Base-by-base conservation (phyloP, 2,113 vertebrate genomes). In the Menura novaehollandiae region DNA sequence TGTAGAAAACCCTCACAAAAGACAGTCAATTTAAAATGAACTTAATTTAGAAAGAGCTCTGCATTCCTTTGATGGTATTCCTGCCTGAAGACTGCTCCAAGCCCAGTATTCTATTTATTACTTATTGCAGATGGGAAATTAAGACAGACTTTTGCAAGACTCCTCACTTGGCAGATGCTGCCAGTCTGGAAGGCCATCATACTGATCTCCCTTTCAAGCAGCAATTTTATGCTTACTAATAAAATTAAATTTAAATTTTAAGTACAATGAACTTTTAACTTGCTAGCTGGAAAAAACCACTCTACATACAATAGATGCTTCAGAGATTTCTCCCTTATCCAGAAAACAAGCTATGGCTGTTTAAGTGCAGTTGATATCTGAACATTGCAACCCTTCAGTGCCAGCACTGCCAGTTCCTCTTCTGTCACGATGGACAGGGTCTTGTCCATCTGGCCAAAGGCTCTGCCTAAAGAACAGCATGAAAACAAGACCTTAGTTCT, bases 121-220 rank as follows among this genome's bases (percentile, higher is more conserved):
- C 94, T 93, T 93, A 30, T 43, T 96, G 90, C 93, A 94, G 95
- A 96, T 95, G 79, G 88, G 92, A 96, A 93, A 94, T 93, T 86
- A 95, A 95, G 88, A 72, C 72, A 88, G 46, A 63, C 68, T 96
- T 94, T 84, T 92, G 51, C 82, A 93, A 90, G 78, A 73, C 71
- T 95, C 78, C 51, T 91, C 47, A 84, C 75, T 93, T 90, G 75
- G 79, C 88, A 96, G 85, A 94, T 86, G 85, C 85, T 77, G 47
- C 0, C 0, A 71, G 71, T 88, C 75, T 92, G 79, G 78, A 95
- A 93, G 68, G 43, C 72, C 35, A 63, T 80, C 90, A 66, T 37
- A 58, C 59, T 67, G 49, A 94, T 89, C 67, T 73, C 87, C 49
- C 81, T 91, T 75, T 93, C 87, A 77, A 90, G 24, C 44, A 63